Evolutionary conservation across 2,888 invertebrate species (phyloP), one percentile per base, ranked within the genome.

Genomic region (Netelia inedita): DNA sequence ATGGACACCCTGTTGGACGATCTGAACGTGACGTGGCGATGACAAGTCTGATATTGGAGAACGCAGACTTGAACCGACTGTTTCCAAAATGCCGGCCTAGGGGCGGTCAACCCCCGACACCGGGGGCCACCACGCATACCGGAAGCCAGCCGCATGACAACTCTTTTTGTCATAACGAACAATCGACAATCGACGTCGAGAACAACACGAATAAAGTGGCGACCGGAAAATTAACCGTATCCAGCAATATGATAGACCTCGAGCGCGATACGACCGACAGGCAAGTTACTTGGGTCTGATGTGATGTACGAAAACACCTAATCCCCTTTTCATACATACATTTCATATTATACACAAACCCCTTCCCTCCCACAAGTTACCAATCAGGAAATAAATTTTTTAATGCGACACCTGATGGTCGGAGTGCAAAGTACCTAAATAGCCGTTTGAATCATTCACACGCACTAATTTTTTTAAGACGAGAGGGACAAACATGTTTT

Each of bases 51-150:
- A 93, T 94, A 89, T 92, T 93, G 91, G 94, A 94, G 90, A 94
- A 93, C 93, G 91, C 93, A 87, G 94, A 94, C 89, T 92, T 94
- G 90, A 93, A 93, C 89, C 92, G 92, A 90, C 92, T 94, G 88
- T 94, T 94, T 90, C 93, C 93, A 85, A 94, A 94, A 93, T 94
- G 93, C 92, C 93, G 93, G 93, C 93, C 93, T 94, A 94, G 92
- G 91, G 91, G 91, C 90, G 92, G 92, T 87, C 91, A 90, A 91
- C 91, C 92, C 90, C 92, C 91, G 87, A 88, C 88, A 87, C 89
- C 92, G 91, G 92, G 92, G 91, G 91, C 89, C 87, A 89, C 88
- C 87, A 89, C 89, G 89, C 91, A 87, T 82, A 81, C 74, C 83
- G 85, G 69, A 82, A 83, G 89, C 90, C 92, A 93, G 91, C 91